A percentile compares a stretch with the other conserved stretches of the same genome.
These are phyloP conservation scores for Neocrepidodera transversa DNA, from an alignment of 2,888 invertebrate genomes.

Conservation along the genomic window DNA sequence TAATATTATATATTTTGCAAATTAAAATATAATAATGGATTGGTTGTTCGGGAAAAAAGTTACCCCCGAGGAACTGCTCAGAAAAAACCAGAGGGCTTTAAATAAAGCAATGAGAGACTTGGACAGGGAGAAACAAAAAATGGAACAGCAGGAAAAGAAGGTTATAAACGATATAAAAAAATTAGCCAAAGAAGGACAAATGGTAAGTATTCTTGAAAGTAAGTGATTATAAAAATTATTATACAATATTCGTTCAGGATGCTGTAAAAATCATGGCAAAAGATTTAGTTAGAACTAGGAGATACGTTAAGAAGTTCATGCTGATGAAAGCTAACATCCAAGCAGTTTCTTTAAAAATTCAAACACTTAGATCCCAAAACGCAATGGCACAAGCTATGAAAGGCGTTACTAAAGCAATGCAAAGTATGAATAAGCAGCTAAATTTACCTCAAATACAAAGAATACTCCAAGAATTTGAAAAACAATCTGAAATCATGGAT, in stretches of 20 bases:
- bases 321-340: conserved; percentile 99
- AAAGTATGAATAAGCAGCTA: conserved; percentile 95
- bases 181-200: conserved; percentile 98
- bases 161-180: conserved; percentile 98
- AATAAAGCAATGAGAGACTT: conserved; percentile 98
- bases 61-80: conserved; percentile 96
- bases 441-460: conserved; percentile 99
- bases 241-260: no score
- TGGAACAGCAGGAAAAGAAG: conserved; percentile 99
- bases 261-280: conserved; percentile 99
- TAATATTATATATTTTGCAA: neutral
- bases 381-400: conserved; percentile 99
- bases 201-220: no score
- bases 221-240: no score
- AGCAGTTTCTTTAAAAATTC: conserved; percentile 96
- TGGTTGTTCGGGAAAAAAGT: conserved; percentile 96
- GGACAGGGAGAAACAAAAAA: conserved; percentile 87
- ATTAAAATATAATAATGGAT: conserved; percentile 69
- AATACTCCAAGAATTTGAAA: conserved; percentile 97
- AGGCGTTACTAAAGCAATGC: conserved; percentile 98
- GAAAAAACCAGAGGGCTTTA: conserved; percentile 96
- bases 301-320: conserved; percentile 98
- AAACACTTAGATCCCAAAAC: conserved; percentile 96
- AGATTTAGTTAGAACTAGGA: conserved; percentile 94
- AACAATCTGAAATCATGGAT: conserved; percentile 99